Percentiles rank a stretch among this genome's conserved stretches.
Evolutionary conservation across 64 coral and sea anemone species (phyloP).

Genomic region (Actinia tenebrosa): DNA sequence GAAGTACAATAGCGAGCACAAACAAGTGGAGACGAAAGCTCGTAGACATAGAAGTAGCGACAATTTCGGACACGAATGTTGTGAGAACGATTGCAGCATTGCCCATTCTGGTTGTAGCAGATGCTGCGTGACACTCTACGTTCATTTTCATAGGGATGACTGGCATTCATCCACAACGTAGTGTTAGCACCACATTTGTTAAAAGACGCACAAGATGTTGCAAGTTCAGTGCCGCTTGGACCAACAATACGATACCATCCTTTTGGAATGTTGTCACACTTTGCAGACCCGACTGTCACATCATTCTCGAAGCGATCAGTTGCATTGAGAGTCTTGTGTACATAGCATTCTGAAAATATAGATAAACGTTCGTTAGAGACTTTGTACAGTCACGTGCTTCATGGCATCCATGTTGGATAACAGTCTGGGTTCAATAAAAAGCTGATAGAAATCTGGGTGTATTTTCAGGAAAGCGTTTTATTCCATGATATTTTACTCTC

Average conservation of each 20-base stretch:
- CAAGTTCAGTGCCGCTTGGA: not conserved
- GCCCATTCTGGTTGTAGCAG: not conserved
- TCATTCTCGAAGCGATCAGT: not conserved
- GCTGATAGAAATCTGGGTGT: too few relatives aligned
- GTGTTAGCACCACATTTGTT: not conserved
- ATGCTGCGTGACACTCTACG: not conserved
- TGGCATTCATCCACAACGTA: not conserved
- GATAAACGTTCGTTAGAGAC: not conserved
- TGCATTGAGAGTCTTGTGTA: not conserved
- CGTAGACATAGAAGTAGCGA: not conserved
- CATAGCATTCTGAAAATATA: not conserved
- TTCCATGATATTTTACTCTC: too few relatives aligned
- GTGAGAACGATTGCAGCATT: not conserved
- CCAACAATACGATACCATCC: not conserved
- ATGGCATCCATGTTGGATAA: too few relatives aligned
- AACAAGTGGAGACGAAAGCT: not conserved
- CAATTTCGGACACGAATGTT: not conserved
- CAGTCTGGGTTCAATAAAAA: too few relatives aligned
- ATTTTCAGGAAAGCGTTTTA: too few relatives aligned
- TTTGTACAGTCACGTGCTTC: too few relatives aligned
- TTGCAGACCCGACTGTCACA: not conserved
- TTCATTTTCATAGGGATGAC: not conserved
- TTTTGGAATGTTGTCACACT: not conserved
- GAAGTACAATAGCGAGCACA: not conserved
- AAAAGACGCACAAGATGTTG: not conserved